A percentile compares a stretch with the other conserved stretches of the same genome.
These are phyloP conservation scores for Thripadectes ignobilis DNA, from an alignment of 2,797 vertebrate species.

Conservation along the genomic window DNA sequence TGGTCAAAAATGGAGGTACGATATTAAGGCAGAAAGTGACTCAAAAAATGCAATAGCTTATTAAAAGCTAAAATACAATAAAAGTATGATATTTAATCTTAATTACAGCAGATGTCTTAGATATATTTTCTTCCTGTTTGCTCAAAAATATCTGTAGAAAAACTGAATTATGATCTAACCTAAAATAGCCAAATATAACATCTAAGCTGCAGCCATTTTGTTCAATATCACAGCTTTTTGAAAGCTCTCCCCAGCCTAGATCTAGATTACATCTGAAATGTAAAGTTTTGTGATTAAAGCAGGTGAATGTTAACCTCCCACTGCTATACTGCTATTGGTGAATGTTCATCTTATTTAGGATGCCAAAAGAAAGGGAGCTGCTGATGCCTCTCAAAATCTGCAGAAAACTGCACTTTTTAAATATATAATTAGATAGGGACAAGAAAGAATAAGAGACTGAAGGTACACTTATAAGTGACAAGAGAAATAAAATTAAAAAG, in stretches of 20 bases:
- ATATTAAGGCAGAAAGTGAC: neutral
- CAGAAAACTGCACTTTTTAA: neutral
- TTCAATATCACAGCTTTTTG: neutral
- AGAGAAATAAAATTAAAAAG: neutral
- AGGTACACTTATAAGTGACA: neutral
- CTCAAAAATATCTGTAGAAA: neutral
- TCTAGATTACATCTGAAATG: slow-evolving; percentile 67
- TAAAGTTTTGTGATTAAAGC: slow-evolving; percentile 55
- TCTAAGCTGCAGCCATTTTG: neutral
- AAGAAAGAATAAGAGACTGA: neutral
- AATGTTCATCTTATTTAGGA: neutral
- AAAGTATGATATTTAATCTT: neutral
- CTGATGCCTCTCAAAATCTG: neutral
- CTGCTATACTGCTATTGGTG: neutral
- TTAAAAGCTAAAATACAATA: neutral
- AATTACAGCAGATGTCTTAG: neutral
- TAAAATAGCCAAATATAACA: neutral
- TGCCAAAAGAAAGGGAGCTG: neutral
- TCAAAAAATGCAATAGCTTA: neutral
- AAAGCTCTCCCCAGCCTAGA: neutral
- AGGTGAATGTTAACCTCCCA: slow-evolving; percentile 42
- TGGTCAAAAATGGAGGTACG: neutral
- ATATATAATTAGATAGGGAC: neutral
- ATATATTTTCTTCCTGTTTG: neutral
- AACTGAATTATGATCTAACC: neutral